These are phyloP conservation scores for Progne subis DNA, from an alignment of 2,113 vertebrate genomes.

Conservation along the genomic window DNA sequence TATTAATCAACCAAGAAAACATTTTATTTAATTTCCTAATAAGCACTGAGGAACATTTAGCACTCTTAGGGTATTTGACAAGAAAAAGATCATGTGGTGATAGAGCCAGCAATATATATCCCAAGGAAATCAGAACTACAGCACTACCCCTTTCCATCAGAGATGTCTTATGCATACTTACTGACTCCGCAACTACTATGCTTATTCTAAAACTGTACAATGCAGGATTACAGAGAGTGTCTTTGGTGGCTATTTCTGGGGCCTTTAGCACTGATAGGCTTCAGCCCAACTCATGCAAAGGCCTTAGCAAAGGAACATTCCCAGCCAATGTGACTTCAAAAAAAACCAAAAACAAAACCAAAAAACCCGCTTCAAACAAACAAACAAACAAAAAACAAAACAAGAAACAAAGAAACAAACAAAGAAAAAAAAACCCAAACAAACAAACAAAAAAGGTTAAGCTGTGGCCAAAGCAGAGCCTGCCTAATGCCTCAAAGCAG, in stretches of 20 bases:
- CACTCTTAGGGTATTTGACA: not conserved
- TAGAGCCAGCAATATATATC: not conserved
- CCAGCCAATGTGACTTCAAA: not conserved
- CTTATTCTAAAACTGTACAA: not conserved
- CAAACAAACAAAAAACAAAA: not conserved
- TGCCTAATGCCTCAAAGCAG: not conserved
- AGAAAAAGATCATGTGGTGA: not conserved
- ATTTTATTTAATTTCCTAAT: not conserved
- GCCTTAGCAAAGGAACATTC: not conserved
- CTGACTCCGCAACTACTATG: not conserved
- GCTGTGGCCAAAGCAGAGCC: not conserved
- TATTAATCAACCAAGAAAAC: conserved; percentile 5
- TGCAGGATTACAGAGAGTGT: not conserved
- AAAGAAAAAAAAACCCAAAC: not conserved
- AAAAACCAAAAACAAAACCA: not conserved
- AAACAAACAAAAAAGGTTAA: not conserved
- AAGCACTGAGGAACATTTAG: not conserved
- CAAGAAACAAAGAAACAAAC: not conserved
- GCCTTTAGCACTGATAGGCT: not conserved
- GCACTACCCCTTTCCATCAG: not conserved
- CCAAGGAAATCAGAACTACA: not conserved
- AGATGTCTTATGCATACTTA: not conserved
- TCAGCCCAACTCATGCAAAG: not conserved
- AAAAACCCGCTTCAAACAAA: not conserved
- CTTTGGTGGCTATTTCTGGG: not conserved